Base-by-base conservation (phyloP, 1,140 invertebrate genomes). In the Cydia strobilella region DNA sequence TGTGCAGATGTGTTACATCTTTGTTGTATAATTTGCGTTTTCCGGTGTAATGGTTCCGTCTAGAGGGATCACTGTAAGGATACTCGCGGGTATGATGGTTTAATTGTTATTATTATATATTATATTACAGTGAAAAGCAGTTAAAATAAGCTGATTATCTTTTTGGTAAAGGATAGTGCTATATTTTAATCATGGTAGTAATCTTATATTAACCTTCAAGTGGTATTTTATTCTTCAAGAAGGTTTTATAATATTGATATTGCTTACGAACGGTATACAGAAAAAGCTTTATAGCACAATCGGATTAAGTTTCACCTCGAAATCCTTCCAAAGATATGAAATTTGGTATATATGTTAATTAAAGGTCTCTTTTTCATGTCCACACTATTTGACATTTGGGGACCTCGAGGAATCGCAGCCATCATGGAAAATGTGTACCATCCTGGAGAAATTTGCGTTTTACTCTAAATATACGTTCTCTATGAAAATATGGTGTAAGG, bases 1-100 rank as follows among this genome's bases (percentile, higher is more conserved):
- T 75, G 78, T 82, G 90, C 88, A 90, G 88, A 91, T 90, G 87
- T 91, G 88, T 87, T 88, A 85, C 84, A 80, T 87, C 88, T 91
- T 91, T 91, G 90, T 91, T 91, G 88, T 90, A 87, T 86, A 90
- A 91, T 91, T 91, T 89, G 87, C 87, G 90, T 85, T 89, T 91
- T 91, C 90, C 88, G 90, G 88, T 86, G 88, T 89, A 90, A 65
- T 91, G 90, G 77, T 81, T 82, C 86, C 86, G 89, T 91, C 89
- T 84, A 91, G 86, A 76, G 82, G 86, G 84, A 89, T 90, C 84
- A 80, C 59, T 73, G 48, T 48, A 18, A 63, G 23, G 74, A 79
- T 59, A 59, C 54, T 59, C 54, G 54, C 54, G 54, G 54, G 75
- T 83, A 83, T 80, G 75, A 65, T 72, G 77, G 72, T 62, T 77